Conservation (phyloP, 1,140 invertebrate species). For the Pomacea maculata region DNA sequence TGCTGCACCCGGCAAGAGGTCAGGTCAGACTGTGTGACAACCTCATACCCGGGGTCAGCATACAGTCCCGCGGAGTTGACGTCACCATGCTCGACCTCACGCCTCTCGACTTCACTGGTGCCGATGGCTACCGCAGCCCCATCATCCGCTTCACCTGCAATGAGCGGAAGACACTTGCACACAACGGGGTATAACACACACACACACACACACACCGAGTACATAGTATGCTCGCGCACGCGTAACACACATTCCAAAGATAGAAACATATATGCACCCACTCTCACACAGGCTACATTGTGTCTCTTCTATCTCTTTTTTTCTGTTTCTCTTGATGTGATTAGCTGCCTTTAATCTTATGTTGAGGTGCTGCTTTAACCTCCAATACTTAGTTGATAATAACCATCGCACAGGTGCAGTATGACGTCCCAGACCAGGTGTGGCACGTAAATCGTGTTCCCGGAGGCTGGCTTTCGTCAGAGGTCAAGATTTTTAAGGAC, state of each 20-base stretch:
- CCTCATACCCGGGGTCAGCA: constrained; percentile 21
- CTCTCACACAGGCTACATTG: background rate
- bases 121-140: constrained; percentile 25
- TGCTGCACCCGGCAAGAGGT: background rate
- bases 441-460: constrained; percentile 22
- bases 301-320: background rate
- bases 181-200: background rate
- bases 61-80: constrained; percentile 26
- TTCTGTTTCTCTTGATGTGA: background rate
- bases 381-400: too few species aligned
- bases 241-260: background rate
- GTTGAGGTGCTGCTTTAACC: background rate
- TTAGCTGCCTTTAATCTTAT: background rate
- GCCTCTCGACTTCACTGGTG: constrained; percentile 11
- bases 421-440: constrained; percentile 22
- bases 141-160: constrained; percentile 29
- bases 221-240: too few species aligned
- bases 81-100: constrained; percentile 31
- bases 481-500: constrained; percentile 21
- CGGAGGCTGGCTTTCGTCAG: constrained; percentile 20
- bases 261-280: background rate
- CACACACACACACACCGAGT: background rate
- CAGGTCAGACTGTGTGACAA: constrained; percentile 3
- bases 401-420: background rate
- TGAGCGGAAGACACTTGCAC: background rate